Evolutionary conservation across 2,888 invertebrate species (phyloP), one percentile per base, ranked within the genome.

Genomic region (Selenia dentaria): DNA sequence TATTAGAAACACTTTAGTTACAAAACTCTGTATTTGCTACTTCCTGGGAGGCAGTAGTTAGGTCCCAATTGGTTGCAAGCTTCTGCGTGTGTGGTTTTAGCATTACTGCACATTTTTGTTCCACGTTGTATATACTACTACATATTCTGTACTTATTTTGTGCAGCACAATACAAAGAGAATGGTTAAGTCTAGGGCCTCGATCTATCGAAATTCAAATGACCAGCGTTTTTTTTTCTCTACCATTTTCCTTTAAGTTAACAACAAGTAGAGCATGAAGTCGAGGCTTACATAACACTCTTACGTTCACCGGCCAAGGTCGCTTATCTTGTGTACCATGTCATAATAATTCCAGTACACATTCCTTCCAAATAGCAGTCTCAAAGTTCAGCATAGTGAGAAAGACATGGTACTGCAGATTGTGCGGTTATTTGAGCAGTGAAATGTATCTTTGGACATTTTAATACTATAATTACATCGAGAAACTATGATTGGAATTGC

Each of bases 221-320:
- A 22, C 10, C 18, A 3, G 12, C 26, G 5, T 6, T 5, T 5
- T 26, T 40, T 46, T 46, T 46, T 35, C n/a, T n/a, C n/a, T n/a
- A 20, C 16, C 18, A 40, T 51, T 54, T 54, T 51, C 43, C 46
- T 25, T 29, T 29, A 27, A 34, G 33, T 31, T 33, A 41, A 41
- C 41, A n/a, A 6, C 41, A 57, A 57, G 25, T 57, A 50, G 57
- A 54, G 52, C 57, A 28, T 54, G 20, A 48, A 40, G 25, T 31
- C 36, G 6, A 16, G 26, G 10, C 40, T 54, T 54, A 51, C 54
- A 51, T 47, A 54, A 54, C 34, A 39, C 32, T 31, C 37, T 44
- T 43, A 51, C 54, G 44, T 48, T 54, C 51, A 42, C 54, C 20
- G 13, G 0, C 24, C 54, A 54, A 54, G 54, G 54, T 54, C 39